Evolutionary conservation across 2,797 vertebrate genomes (phyloP), one percentile per base, ranked within the genome.

Genomic region (Allobates femoralis): DNA sequence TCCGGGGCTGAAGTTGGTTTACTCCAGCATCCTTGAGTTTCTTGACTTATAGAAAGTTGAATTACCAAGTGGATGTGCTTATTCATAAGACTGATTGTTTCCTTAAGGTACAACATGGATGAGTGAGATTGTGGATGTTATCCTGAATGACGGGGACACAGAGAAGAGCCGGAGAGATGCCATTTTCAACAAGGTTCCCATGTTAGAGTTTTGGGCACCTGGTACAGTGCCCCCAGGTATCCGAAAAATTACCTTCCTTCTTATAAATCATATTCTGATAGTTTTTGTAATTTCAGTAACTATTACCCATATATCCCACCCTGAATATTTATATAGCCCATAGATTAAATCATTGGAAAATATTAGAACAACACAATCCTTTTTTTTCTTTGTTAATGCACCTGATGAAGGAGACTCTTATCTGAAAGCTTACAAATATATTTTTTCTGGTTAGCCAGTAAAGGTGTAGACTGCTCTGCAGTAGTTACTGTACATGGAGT

Each of bases 91-190:
- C 32, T 58, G 19, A 23, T 58, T n/a, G 30, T 78, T 2, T 76
- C 23, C 3, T 12, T 18, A 51, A 99, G 97, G 98, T 16, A 99
- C 97, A 46, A 99, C 97, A 0, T 99, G 97, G 97, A 91, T 96
- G 28, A 94, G 94, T n/a, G 97, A 99, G 93, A 97, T 99, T 41
- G 91, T 97, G 26, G 97, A 99, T 88, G 94, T 97, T 90, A 90
- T 98, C 87, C 89, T 95, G 76, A 94, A 97, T 89, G 93, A 96
- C 0, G 96, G 96, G 5, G 94, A 98, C 87, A 87, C 92, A 0
- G 94, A 96, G 32, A 91, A 94, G 84, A 96, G 96, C 90, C 95
- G 90, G 86, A 89, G 94, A 90, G 96, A 95, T 2, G 90, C 94
- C 37, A 97, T 95, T 50, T 88, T 76, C 0, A 64, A 89, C 4